phyloP scores from a whole-genome alignment of 2,888 invertebrate species.

The Noctua comes region DNA sequence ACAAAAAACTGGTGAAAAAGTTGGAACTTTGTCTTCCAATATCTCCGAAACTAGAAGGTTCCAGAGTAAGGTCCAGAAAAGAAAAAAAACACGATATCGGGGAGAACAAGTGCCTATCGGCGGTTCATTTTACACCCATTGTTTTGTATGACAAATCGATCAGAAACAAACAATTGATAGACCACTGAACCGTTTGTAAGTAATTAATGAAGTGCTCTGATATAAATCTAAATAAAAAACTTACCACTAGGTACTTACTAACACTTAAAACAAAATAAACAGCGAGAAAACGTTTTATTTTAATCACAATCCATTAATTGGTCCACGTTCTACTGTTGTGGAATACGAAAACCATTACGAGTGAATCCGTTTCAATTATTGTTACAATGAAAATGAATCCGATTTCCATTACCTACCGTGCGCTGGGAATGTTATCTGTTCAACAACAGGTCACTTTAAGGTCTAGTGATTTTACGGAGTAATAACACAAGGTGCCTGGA shows the following conservation, averaged over 20 bases:
- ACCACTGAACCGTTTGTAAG: no score
- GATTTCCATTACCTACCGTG: slow-evolving; percentile 21
- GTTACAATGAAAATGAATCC: slow-evolving; percentile 40
- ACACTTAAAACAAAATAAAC: slow-evolving; percentile 14
- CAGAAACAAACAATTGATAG: no score
- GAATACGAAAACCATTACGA: slow-evolving; percentile 44
- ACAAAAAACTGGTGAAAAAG: no score
- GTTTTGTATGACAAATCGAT: no score
- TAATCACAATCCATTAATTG: slow-evolving; percentile 33
- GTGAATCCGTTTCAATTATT: slow-evolving; percentile 44
- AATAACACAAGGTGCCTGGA: not conserved
- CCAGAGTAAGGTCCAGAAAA: no score
- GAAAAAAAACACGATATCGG: no score
- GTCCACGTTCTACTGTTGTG: slow-evolving; percentile 22
- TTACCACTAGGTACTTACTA: not conserved
- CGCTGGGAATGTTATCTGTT: slow-evolving; percentile 11
- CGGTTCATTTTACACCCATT: no score
- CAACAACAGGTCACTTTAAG: no score
- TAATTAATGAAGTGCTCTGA: not conserved
- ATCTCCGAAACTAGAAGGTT: no score
- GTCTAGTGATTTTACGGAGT: not conserved
- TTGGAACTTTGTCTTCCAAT: no score
- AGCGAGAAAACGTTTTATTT: slow-evolving; percentile 36
- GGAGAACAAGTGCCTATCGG: no score
- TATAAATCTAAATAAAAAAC: not conserved